Conservation (phyloP, 2,797 vertebrate genomes). For the Rallus crepitans region DNA sequence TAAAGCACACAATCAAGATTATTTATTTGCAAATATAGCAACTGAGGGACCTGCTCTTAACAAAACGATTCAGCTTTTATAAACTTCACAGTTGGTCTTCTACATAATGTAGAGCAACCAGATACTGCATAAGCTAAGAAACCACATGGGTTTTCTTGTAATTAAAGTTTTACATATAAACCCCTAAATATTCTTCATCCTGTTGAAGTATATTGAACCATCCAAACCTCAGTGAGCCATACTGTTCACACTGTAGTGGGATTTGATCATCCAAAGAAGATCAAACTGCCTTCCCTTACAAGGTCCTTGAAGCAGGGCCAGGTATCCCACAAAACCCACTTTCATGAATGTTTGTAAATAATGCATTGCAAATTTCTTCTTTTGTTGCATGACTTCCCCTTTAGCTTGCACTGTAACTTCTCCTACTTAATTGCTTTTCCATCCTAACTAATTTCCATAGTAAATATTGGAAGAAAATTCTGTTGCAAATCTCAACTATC, state of each 20-base stretch:
- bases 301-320: not conserved
- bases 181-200: not conserved
- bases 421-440: not conserved
- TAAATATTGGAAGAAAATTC: not conserved
- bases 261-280: not conserved
- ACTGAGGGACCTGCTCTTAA: not conserved
- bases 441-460: not conserved
- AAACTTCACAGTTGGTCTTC: not conserved
- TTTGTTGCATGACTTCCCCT: not conserved
- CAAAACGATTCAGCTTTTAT: not conserved
- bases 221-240: not conserved
- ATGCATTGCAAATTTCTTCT: not conserved
- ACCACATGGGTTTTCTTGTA: not conserved
- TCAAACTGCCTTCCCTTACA: not conserved
- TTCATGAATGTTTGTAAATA: not conserved
- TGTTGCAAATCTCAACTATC: not conserved
- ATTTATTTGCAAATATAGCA: not conserved
- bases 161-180: not conserved
- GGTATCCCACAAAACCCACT: not conserved
- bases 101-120: not conserved
- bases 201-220: not conserved
- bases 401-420: not conserved
- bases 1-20: not conserved
- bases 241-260: not conserved
- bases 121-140: not conserved